phyloP scores from a whole-genome alignment of 35 echinoderm and acorn worm species.

The Eucidaris tribuloides region DNA sequence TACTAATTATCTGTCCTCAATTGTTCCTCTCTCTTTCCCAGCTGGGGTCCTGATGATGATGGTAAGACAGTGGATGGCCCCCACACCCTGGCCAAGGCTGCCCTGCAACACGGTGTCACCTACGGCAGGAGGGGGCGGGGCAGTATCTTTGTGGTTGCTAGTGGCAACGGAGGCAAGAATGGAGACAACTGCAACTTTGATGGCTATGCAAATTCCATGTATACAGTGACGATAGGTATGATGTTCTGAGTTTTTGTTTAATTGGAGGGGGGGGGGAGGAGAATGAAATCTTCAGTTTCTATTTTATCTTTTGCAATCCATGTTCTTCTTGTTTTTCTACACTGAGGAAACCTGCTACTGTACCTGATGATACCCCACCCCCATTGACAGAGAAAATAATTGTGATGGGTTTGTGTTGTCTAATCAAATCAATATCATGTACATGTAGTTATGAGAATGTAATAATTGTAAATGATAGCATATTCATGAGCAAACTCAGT shows the following conservation, averaged over 20 bases:
- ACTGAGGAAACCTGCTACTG: not conserved
- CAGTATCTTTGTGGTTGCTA: slow-evolving; percentile 96
- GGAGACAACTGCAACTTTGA: slow-evolving; percentile 98
- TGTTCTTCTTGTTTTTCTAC: too few species aligned
- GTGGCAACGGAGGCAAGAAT: slow-evolving; percentile 92
- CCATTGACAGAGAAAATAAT: too few species aligned
- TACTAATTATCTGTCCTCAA: too few species aligned
- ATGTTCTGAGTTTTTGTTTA: too few species aligned
- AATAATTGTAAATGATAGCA: too few species aligned
- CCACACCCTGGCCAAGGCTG: slow-evolving; percentile 87
- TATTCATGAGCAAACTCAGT: too few species aligned
- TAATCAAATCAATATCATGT: too few species aligned
- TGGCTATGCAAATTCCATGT: slow-evolving; percentile 99
- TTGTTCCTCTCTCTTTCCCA: slow-evolving; percentile 38
- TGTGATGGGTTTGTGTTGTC: too few species aligned
- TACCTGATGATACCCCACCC: not conserved
- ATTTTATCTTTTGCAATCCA: too few species aligned
- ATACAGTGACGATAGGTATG: slow-evolving; percentile 96
- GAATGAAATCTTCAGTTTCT: too few species aligned
- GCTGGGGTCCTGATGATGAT: slow-evolving; percentile 99
- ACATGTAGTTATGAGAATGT: too few species aligned
- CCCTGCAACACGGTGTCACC: slow-evolving; percentile 89
- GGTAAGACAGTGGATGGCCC: slow-evolving; percentile 95
- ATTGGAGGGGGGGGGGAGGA: too few species aligned
- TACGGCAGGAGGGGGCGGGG: slow-evolving; percentile 80